Evolutionary conservation across 1,140 invertebrate genomes (phyloP).

Genomic region (Lepidurus arcticus): DNA sequence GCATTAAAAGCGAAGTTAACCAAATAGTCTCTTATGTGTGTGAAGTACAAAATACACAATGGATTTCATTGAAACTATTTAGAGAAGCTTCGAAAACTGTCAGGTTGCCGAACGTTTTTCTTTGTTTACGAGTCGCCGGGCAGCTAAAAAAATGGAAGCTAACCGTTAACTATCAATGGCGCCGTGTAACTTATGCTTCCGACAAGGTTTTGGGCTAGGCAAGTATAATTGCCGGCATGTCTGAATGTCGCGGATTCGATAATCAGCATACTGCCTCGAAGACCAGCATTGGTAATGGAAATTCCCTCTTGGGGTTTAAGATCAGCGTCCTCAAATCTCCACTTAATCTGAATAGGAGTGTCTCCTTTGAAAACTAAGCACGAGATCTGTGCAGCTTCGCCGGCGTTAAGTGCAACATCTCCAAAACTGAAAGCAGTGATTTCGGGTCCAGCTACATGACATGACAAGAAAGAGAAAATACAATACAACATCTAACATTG

Average conservation of each 20-base stretch:
- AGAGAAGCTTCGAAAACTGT: not conserved
- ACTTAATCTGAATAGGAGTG: constrained; percentile 53
- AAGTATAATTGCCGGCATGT: constrained; percentile 86
- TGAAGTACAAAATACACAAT: not conserved
- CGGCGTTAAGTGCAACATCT: constrained; percentile 44
- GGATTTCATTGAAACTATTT: not conserved
- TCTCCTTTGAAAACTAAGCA: constrained; percentile 39
- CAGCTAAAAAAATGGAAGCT: too few species aligned
- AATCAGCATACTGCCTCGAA: constrained; percentile 63
- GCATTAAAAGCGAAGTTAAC: not conserved
- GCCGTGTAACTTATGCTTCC: constrained; percentile 56
- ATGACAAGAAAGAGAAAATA: constrained; percentile 31
- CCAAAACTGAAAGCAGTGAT: constrained; percentile 58
- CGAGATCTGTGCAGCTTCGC: constrained; percentile 56
- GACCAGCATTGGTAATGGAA: constrained; percentile 53
- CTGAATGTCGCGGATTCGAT: constrained; percentile 67
- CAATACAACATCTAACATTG: not conserved
- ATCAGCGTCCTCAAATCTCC: constrained; percentile 62
- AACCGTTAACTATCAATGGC: constrained; percentile 55
- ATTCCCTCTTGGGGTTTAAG: constrained; percentile 42
- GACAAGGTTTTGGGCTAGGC: constrained; percentile 69
- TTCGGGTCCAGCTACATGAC: constrained; percentile 52
- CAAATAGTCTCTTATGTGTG: not conserved
- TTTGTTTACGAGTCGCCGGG: constrained; percentile 36
- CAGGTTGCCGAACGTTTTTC: not conserved